These are phyloP conservation scores for Synergus gifuensis DNA, from an alignment of 2,888 invertebrate species.

Conservation along the genomic window DNA sequence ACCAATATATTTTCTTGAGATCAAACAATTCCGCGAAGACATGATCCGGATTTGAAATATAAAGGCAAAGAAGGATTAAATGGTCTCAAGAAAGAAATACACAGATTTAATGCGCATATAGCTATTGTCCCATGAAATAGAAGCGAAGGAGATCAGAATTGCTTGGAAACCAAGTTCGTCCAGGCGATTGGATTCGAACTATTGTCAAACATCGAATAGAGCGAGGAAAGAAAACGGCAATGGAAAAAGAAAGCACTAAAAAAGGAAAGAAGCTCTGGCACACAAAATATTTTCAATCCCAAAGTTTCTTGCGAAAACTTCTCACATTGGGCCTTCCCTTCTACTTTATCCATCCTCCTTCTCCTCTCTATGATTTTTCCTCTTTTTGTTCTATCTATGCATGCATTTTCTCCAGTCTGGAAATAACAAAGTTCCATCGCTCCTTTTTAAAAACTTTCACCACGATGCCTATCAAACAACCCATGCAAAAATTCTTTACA, in stretches of 20 bases:
- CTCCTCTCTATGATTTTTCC: not conserved
- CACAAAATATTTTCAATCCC: constrained; percentile 33
- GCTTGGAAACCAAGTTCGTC: constrained; percentile 17
- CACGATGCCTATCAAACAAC: not conserved
- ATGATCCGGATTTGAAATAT: not conserved
- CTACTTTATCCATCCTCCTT: not conserved
- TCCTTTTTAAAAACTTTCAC: not conserved
- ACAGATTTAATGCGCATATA: constrained; percentile 4
- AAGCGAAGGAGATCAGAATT: constrained; percentile 19
- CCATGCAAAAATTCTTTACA: not conserved
- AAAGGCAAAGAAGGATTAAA: not conserved
- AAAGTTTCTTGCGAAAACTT: constrained; percentile 24
- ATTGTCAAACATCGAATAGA: constrained; percentile 26
- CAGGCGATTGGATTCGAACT: constrained; percentile 24
- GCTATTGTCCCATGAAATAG: not conserved
- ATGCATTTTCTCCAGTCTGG: not conserved
- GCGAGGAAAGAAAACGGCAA: not conserved
- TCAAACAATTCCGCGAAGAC: not conserved
- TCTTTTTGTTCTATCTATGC: not conserved
- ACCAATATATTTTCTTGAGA: too few species aligned
- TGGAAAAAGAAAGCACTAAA: not conserved
- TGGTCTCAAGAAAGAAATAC: not conserved
- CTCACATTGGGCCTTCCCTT: not conserved
- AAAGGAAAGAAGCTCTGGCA: not conserved
- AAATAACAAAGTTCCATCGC: constrained; percentile 2